phyloP scores from a whole-genome alignment of 37 sponge, comb jelly and placozoan genomes.

The Mnemiopsis leidyi region DNA sequence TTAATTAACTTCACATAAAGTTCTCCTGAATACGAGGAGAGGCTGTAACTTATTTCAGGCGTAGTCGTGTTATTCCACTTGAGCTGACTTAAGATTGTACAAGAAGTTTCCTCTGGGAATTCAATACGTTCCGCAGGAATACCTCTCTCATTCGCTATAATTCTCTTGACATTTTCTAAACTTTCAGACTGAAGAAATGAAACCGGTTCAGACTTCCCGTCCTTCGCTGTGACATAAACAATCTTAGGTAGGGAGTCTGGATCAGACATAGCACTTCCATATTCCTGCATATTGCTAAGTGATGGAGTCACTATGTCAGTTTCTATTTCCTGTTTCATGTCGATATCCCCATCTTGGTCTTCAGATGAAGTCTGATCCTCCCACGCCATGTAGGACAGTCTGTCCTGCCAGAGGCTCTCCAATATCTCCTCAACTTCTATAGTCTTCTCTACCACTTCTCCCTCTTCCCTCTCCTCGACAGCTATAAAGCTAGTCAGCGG shows the following conservation, averaged over 20 bases:
- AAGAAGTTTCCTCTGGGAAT: no score
- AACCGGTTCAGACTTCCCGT: neutral
- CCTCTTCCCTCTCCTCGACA: constrained; percentile 28
- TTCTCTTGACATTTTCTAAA: neutral
- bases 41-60: no score
- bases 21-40: neutral
- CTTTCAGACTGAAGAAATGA: neutral
- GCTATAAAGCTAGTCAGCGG: constrained; percentile 12
- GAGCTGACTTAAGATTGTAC: no score
- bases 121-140: neutral
- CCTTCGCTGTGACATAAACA: neutral
- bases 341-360: neutral
- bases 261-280: neutral
- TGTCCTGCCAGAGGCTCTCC: neutral
- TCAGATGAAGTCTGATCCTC: neutral
- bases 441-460: neutral
- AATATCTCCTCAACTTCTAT: neutral
- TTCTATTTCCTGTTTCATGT: neutral
- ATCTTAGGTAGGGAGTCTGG: neutral
- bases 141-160: neutral
- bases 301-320: neutral
- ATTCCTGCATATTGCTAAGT: neutral
- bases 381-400: constrained; percentile 1
- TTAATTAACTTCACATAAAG: neutral
- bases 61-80: no score